Conservation (phyloP, 2,888 invertebrate genomes). For the Stenurella melanura region DNA sequence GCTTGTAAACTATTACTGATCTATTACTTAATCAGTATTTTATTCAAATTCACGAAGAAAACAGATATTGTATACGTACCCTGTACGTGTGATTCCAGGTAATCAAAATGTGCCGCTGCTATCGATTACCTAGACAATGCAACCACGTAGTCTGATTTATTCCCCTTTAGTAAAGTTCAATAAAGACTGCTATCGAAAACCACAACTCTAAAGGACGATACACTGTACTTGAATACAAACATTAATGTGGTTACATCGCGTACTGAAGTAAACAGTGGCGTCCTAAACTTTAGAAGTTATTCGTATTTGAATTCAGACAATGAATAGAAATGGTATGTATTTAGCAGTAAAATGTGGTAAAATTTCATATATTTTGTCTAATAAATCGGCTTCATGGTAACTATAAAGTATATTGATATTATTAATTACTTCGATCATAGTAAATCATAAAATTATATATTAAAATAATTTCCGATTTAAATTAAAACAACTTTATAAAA, state of each 20-base stretch:
- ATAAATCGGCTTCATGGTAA: too few relatives aligned
- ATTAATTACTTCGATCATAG: too few relatives aligned
- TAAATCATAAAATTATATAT: too few relatives aligned
- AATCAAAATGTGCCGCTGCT: neutral
- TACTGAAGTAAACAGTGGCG: slow-evolving; percentile 24
- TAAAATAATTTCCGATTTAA: too few relatives aligned
- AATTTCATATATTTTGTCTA: too few relatives aligned
- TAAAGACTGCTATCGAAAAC: slow-evolving; percentile 24
- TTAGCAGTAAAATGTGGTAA: too few relatives aligned
- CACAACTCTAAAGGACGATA: slow-evolving; percentile 12
- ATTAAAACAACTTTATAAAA: too few relatives aligned
- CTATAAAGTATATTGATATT: too few relatives aligned
- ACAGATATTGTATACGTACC: neutral
- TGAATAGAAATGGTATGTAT: too few relatives aligned
- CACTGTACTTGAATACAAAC: slow-evolving; percentile 32
- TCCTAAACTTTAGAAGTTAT: neutral
- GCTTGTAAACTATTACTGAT: too few relatives aligned
- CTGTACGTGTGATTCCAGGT: neutral
- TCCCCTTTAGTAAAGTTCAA: slow-evolving; percentile 26
- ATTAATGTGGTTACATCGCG: slow-evolving; percentile 5
- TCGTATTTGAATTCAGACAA: too few relatives aligned
- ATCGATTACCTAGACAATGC: slow-evolving; percentile 11
- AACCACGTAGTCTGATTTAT: slow-evolving; percentile 8
- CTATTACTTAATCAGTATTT: neutral
- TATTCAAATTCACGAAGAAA: neutral